phyloP scores from a whole-genome alignment of 2,888 invertebrate genomes.

The Cybosia mesomella region DNA sequence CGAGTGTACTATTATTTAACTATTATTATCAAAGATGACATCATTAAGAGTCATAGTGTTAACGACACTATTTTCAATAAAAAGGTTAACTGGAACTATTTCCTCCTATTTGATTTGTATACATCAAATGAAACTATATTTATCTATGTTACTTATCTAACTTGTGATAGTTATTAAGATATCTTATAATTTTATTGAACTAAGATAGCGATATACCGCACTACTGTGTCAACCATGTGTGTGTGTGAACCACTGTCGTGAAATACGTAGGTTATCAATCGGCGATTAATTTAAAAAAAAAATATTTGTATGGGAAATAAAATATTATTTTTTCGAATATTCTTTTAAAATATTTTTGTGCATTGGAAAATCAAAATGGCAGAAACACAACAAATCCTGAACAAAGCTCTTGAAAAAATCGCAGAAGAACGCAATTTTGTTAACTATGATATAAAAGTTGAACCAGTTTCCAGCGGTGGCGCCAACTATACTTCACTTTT shows the following conservation, averaged over 20 bases:
- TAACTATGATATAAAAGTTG: conserved; percentile 40
- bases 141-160: neutral
- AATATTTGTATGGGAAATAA: too few relatives aligned
- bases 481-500: conserved; percentile 60
- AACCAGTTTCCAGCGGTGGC: conserved; percentile 52
- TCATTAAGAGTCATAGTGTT: too few relatives aligned
- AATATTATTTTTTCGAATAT: too few relatives aligned
- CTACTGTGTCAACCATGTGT: too few relatives aligned
- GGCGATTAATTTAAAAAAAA: neutral
- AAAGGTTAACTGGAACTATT: neutral
- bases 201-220: conserved; percentile 27
- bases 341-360: neutral
- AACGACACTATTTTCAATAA: too few relatives aligned
- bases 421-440: conserved; percentile 42
- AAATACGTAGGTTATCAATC: neutral
- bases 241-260: neutral
- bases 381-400: neutral
- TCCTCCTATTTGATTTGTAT: neutral
- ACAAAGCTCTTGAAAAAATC: conserved; percentile 33
- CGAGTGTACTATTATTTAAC: too few relatives aligned
- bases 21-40: too few relatives aligned
- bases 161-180: neutral
- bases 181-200: neutral
- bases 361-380: conserved; percentile 38
- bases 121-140: neutral